A percentile compares a stretch with the other conserved stretches of the same genome.
Evolutionary conservation across 2,888 invertebrate genomes (phyloP).

Genomic region (Limnephilus marmoratus): DNA sequence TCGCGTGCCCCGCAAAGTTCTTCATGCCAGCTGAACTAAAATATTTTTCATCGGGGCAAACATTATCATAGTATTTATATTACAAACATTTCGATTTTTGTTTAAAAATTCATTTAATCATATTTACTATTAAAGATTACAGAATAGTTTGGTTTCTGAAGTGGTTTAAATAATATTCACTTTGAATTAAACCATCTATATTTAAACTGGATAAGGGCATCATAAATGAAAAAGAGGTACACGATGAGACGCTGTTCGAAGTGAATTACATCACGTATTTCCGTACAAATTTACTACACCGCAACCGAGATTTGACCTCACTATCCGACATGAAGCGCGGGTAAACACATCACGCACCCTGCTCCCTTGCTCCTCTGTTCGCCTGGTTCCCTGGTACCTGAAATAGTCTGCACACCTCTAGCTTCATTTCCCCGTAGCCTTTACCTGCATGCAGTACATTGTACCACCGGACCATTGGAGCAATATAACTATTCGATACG

Average conservation of each 20-base stretch:
- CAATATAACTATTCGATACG: conserved; percentile 51
- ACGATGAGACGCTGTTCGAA: conserved; percentile 29
- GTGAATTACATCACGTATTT: conserved; percentile 59
- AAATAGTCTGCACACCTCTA: not conserved
- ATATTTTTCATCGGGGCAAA: not conserved
- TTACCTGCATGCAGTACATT: not conserved
- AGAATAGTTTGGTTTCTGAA: not conserved
- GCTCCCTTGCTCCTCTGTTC: conserved; percentile 5
- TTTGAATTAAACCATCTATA: not conserved
- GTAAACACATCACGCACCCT: conserved; percentile 43
- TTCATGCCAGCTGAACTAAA: not conserved
- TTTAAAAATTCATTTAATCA: not conserved
- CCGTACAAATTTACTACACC: conserved; percentile 50
- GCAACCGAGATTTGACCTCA: conserved; percentile 63
- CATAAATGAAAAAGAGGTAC: conserved; percentile 10
- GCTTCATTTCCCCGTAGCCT: not conserved
- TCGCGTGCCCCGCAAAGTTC: conserved; percentile 28
- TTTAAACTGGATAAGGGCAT: conserved; percentile 26
- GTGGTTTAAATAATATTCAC: not conserved
- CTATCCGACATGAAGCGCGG: conserved; percentile 47
- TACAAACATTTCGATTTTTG: not conserved
- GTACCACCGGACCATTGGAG: conserved; percentile 25
- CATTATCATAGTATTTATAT: not conserved
- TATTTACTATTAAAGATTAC: not conserved
- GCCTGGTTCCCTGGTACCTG: conserved; percentile 40